Conservation (phyloP, 2,113 vertebrate genomes). For the Onychorhynchus coronatus region DNA sequence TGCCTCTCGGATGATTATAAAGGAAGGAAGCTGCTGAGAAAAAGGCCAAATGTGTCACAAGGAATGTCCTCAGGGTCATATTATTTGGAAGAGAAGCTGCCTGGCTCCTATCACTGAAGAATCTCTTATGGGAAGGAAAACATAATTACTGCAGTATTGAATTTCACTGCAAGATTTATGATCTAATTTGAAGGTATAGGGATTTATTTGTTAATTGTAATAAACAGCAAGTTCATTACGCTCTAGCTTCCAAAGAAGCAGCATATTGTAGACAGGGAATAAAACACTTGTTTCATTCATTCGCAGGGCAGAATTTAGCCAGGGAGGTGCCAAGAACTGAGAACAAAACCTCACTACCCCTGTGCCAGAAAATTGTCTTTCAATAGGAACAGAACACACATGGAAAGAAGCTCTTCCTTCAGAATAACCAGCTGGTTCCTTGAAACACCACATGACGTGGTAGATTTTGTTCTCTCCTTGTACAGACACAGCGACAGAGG, state of each 20-base stretch:
- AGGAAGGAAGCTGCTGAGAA: neutral
- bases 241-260: constrained; percentile 65
- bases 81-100: neutral
- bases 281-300: constrained; percentile 67
- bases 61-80: neutral
- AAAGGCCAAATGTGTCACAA: neutral
- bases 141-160: constrained; percentile 50
- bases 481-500: too few relatives aligned
- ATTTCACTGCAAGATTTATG: constrained; percentile 70
- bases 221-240: constrained; percentile 70
- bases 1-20: neutral
- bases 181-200: constrained; percentile 71
- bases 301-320: constrained; percentile 48
- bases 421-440: neutral
- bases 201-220: constrained; percentile 76
- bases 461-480: neutral
- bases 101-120: constrained; percentile 2
- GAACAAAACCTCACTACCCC: neutral
- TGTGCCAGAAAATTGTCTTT: neutral
- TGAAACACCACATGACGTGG: neutral
- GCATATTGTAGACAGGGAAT: constrained; percentile 26
- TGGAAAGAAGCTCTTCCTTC: neutral
- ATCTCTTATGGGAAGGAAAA: constrained; percentile 60
- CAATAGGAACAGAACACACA: neutral
- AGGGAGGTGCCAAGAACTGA: neutral